A percentile compares a stretch with the other conserved stretches of the same genome.
phyloP scores from a whole-genome alignment of 2,888 invertebrate genomes.

The Agapetus fuscipes region DNA sequence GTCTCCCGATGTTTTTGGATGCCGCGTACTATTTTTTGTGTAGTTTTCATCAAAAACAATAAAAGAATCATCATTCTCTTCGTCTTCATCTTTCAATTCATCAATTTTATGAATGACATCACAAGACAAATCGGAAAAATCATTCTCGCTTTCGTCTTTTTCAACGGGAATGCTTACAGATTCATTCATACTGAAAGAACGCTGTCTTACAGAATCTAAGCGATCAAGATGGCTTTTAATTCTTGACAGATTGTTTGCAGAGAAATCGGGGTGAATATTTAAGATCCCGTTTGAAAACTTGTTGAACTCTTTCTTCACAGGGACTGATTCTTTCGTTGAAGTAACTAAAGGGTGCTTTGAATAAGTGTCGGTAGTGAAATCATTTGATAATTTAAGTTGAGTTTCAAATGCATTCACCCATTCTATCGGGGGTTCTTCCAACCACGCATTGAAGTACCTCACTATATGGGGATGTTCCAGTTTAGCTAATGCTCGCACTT shows the following conservation, averaged over 20 bases:
- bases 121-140: conserved; percentile 7
- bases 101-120: too few species aligned
- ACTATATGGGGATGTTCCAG: conserved; percentile 94
- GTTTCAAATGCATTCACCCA: conserved; percentile 77
- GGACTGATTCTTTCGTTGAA: too few species aligned
- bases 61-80: conserved; percentile 1
- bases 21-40: too few species aligned
- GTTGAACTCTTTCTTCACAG: too few species aligned
- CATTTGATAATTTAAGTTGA: too few species aligned
- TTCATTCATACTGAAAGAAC: conserved; percentile 41
- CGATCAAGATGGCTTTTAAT: too few species aligned
- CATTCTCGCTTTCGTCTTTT: conserved; percentile 29
- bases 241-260: too few species aligned
- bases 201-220: conserved; percentile 11
- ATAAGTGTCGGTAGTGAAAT: conserved; percentile 16
- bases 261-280: too few species aligned
- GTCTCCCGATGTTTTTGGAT: too few species aligned
- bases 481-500: conserved; percentile 90
- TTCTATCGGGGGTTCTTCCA: conserved; percentile 79
- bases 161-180: conserved; percentile 41
- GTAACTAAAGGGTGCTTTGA: too few species aligned
- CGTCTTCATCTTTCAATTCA: background rate
- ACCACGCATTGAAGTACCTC: conserved; percentile 92
- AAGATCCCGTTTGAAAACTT: too few species aligned
- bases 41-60: conserved; percentile 4